Conservation (phyloP, 30 jellyfish, hydroid and myxozoan species). For the Turritopsis rubra region DNA sequence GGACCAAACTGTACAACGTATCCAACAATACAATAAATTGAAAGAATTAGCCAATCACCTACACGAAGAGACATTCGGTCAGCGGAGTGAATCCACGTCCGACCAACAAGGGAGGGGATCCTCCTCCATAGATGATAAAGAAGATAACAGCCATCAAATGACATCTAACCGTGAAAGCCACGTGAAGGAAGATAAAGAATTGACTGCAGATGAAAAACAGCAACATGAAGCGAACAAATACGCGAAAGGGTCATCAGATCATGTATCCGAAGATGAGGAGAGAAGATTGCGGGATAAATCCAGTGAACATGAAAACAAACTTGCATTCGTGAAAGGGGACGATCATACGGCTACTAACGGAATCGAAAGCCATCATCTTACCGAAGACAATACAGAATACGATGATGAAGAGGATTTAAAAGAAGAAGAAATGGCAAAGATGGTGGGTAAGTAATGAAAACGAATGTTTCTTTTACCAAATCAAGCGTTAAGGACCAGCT, state of each 20-base stretch:
- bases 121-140: not conserved
- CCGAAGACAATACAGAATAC: not conserved
- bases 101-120: not conserved
- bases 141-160: not conserved
- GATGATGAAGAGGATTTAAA: not conserved
- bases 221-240: too few relatives aligned
- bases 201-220: not conserved
- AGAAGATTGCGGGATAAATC: not conserved
- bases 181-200: not conserved
- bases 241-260: not conserved
- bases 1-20: not conserved
- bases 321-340: not conserved
- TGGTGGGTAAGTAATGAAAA: not conserved
- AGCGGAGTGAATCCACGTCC: conserved; percentile 5
- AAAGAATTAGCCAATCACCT: conserved; percentile 10
- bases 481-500: too few relatives aligned
- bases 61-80: conserved; percentile 6
- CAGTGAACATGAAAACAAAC: not conserved
- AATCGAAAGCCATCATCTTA: not conserved
- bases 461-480: not conserved
- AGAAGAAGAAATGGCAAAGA: not conserved
- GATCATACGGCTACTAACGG: not conserved
- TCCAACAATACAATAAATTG: conserved; percentile 20
- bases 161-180: not conserved
- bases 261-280: not conserved